Evolutionary conservation across 2,797 vertebrate species (phyloP).

Genomic region (Halcyon leucocephala): DNA sequence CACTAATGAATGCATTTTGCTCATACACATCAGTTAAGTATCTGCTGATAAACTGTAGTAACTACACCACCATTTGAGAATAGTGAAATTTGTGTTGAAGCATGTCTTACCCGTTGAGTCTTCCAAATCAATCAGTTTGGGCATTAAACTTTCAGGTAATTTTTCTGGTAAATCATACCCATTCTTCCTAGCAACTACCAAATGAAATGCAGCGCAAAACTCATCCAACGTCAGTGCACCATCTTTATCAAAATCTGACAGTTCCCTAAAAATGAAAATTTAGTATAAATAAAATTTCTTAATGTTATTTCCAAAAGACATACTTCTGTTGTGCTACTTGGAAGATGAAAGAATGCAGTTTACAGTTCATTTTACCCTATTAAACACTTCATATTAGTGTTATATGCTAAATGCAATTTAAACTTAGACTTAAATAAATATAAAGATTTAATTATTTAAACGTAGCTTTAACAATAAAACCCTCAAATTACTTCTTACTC

Average conservation of each 20-base stretch:
- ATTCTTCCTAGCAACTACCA: constrained; percentile 98
- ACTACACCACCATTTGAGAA: neutral
- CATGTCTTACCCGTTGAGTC: constrained; percentile 89
- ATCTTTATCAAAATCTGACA: constrained; percentile 99
- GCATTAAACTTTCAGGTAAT: constrained; percentile 98
- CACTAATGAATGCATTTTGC: neutral
- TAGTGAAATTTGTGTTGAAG: neutral
- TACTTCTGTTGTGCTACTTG: neutral
- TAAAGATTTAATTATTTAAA: neutral
- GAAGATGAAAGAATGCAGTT: neutral
- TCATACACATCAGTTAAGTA: neutral
- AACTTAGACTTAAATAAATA: neutral
- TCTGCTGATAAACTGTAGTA: neutral
- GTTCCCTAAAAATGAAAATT: constrained; percentile 87
- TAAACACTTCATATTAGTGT: neutral
- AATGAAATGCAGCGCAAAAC: constrained; percentile 98
- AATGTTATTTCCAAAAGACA: neutral
- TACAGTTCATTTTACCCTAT: neutral
- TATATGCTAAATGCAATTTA: neutral
- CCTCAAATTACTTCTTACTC: neutral
- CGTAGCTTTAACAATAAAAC: neutral
- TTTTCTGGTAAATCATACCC: constrained; percentile 98
- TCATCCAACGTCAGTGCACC: constrained; percentile 97
- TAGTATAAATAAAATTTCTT: constrained; percentile 50
- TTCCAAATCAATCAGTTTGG: constrained; percentile 98